These are phyloP conservation scores for Gallinago jamesoni DNA, from an alignment of 2,113 vertebrate species.

Conservation along the genomic window DNA sequence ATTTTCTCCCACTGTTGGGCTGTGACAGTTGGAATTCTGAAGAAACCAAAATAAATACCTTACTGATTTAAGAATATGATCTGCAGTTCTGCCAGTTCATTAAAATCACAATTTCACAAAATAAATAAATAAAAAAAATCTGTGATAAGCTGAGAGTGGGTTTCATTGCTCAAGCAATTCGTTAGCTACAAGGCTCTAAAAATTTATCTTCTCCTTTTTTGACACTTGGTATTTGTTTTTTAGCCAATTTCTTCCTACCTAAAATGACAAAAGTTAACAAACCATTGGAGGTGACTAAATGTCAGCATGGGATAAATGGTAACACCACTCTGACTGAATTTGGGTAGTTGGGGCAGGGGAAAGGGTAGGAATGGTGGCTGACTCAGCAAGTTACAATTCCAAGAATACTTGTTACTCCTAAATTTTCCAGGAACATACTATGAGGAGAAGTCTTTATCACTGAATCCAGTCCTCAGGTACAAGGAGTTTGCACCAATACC, in stretches of 20 bases:
- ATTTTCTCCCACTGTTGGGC: background rate
- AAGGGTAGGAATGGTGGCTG: background rate
- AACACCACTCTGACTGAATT: background rate
- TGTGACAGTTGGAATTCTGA: background rate
- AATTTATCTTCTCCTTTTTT: background rate
- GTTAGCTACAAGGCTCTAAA: background rate
- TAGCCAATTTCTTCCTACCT: background rate
- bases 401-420: background rate
- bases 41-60: conserved; percentile 6
- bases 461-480: background rate
- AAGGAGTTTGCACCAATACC: background rate
- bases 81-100: background rate
- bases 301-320: background rate
- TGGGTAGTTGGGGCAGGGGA: background rate
- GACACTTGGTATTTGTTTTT: background rate
- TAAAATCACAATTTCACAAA: background rate
- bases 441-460: background rate
- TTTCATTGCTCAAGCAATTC: background rate
- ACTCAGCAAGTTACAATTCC: background rate
- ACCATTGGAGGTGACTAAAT: background rate
- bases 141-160: background rate
- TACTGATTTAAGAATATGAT: background rate
- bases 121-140: background rate
- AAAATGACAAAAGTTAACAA: background rate
- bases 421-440: background rate